Base-by-base conservation (phyloP, 2,113 vertebrate genomes). In the Anolis carolinensis region DNA sequence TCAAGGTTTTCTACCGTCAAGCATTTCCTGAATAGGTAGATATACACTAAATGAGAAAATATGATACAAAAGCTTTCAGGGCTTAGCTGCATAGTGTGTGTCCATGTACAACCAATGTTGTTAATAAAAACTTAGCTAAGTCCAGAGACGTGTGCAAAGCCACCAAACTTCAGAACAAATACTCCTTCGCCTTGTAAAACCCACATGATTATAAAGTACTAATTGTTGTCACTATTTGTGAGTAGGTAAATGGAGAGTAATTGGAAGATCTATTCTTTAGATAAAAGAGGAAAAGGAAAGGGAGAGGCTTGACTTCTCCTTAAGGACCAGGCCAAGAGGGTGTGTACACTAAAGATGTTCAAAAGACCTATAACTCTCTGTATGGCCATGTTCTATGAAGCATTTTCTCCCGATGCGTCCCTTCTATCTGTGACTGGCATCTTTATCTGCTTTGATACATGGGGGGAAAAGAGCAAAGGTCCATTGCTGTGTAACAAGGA, bases 121-220 rank as follows among this genome's bases (percentile, higher is more conserved):
- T 44, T 63, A 81, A 80, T 63, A 86, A 68, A 59, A 90, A 83
- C 9, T 79, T 81, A 86, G 70, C n/a, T 87, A 68, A 50, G 63
- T 79, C 73, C 50, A 59, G 68, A 85, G 83, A 91, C 67, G 59
- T 59, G 55, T 59, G 39, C 39, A 14, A 16, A 89, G n/a, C 72
- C 89, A 87, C 52, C 62, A 85, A 84, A 93, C 18, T 72, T 84
- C 82, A 88, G 79, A 81, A 63, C 70, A 65, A 85, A 82, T 72
- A 72, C 7, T 74, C 84, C 59, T 23, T 0, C 75, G 84, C 67
- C 81, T 79, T 68, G 52, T 71, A 65, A 83, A 92, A 84, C 75
- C 27, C 1, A 44, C 21, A 81, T 27, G 82, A 48, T 0, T 0
- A 83, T 65, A 48, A 34, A 52, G 65, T 84, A 83, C 50, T 72